Evolutionary conservation across 2,888 invertebrate genomes (phyloP).

Genomic region (Ichneumoninae sp.): DNA sequence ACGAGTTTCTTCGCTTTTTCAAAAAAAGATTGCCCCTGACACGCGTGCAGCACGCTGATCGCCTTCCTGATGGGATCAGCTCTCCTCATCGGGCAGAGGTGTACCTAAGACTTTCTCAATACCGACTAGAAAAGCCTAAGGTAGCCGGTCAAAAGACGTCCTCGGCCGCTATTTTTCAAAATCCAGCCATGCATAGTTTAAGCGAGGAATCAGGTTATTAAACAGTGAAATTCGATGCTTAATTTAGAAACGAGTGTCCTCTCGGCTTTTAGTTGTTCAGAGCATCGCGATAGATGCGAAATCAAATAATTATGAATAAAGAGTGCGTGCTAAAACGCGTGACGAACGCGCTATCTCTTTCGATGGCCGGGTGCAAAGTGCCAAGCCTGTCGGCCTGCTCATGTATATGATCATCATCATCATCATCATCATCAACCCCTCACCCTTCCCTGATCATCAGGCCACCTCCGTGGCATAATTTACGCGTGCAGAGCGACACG

Average conservation of each 20-base stretch:
- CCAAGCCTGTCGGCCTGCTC: conserved; percentile 35
- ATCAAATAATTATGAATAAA: conserved; percentile 16
- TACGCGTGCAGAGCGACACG: conserved; percentile 33
- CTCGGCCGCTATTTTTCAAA: neutral
- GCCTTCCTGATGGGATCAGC: conserved; percentile 28
- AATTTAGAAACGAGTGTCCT: neutral
- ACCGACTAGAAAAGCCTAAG: neutral
- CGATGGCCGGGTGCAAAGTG: conserved; percentile 54
- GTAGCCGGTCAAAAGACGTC: neutral
- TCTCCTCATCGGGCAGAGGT: neutral
- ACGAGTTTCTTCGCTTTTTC: conserved; percentile 49
- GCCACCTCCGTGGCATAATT: conserved; percentile 45
- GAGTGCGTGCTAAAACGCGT: conserved; percentile 32
- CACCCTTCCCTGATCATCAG: neutral
- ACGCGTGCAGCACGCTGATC: conserved; percentile 14
- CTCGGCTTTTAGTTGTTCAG: neutral
- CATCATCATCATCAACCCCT: conserved; percentile 39
- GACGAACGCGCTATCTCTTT: conserved; percentile 28
- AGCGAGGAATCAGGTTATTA: conserved; percentile 16
- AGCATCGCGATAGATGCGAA: conserved; percentile 7
- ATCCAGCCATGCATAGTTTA: neutral
- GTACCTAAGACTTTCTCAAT: neutral
- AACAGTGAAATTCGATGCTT: conserved; percentile 45
- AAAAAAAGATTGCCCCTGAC: conserved; percentile 15
- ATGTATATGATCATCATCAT: conserved; percentile 19